Base-by-base conservation (phyloP, 2,113 vertebrate genomes). In the Pelobates fuscus region DNA sequence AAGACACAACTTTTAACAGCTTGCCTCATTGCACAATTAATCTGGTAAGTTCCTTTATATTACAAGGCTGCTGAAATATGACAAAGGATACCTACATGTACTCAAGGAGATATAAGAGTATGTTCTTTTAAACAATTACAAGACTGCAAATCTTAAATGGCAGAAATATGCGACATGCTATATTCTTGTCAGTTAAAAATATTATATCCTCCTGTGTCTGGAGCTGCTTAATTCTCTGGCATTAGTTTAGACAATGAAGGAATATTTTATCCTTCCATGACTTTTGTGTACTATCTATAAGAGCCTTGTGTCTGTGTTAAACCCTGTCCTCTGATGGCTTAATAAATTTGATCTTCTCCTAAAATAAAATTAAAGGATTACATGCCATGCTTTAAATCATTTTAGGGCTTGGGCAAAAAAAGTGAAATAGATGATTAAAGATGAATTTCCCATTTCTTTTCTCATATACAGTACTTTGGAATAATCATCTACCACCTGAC, bases 321-420 rank as follows among this genome's bases (percentile, higher is more conserved):
- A 52, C 70, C 41, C 60, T 71, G 10, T 52, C 20, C 41, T 32
- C n/a, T 29, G 59, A 21, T 30, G 71, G 77, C 55, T 78, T 63
- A 77, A 81, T 86, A 85, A 85, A 90, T 90, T 83, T 87, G 54
- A 61, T 67, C 15, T 55, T 78, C 64, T 78, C 64, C 60, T 2
- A 17, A 23, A 77, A 71, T 79, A 78, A 61, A 67, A 59, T 78
- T 76, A 81, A 80, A 64, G 55, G 57, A 72, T 78, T 82, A 82
- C 69, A 85, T 18, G 81, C 78, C 80, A 81, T 83, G 70, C 12
- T 78, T 77, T 82, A 86, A 89, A 83, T 81, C 80, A 83, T 8
- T 70, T 66, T 10, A 49, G 10, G 44, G 10, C 52, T 6, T 21
- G n/a, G 6, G 20, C 4, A 20, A 55, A 55, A 55, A 23, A 54